A percentile compares a stretch with the other conserved stretches of the same genome.
Conservation (phyloP, 2,113 vertebrate genomes). For the Dissostichus mawsoni region DNA sequence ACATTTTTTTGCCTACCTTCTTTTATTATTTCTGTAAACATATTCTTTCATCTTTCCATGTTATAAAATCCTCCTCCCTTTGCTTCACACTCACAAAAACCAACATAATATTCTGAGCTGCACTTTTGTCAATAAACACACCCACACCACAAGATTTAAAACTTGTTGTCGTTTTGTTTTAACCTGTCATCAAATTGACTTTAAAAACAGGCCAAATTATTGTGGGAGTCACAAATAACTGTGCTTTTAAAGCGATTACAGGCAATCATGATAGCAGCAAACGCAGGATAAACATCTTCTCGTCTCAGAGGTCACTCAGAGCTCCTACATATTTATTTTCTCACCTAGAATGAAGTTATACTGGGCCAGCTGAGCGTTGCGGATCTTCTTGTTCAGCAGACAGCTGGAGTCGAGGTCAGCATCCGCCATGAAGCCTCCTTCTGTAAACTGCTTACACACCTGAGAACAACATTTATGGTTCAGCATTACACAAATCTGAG, state of each 20-base stretch:
- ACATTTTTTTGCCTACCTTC: no score
- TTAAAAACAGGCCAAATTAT: not conserved
- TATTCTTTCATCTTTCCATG: no score
- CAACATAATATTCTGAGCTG: no score
- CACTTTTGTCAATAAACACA: no score
- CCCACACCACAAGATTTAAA: no score
- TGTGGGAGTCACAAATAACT: not conserved
- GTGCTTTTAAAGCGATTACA: not conserved
- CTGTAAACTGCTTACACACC: slow-evolving; percentile 90
- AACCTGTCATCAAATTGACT: no score
- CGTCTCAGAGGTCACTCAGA: not conserved
- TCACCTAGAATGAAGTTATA: slow-evolving; percentile 98
- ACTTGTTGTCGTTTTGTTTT: no score
- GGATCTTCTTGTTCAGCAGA: slow-evolving; percentile 95
- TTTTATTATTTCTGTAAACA: no score
- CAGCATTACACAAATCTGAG: not conserved
- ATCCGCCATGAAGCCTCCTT: slow-evolving; percentile 93
- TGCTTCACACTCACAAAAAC: no score
- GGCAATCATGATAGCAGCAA: not conserved
- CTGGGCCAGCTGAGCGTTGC: slow-evolving; percentile 93
- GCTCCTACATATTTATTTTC: slow-evolving; percentile 9
- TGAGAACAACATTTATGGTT: slow-evolving; percentile 64
- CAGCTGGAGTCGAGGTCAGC: slow-evolving; percentile 92
- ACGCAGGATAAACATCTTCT: not conserved
- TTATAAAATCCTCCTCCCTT: no score